phyloP scores from a whole-genome alignment of 2,888 invertebrate species.

The Xestobium rufovillosum region DNA sequence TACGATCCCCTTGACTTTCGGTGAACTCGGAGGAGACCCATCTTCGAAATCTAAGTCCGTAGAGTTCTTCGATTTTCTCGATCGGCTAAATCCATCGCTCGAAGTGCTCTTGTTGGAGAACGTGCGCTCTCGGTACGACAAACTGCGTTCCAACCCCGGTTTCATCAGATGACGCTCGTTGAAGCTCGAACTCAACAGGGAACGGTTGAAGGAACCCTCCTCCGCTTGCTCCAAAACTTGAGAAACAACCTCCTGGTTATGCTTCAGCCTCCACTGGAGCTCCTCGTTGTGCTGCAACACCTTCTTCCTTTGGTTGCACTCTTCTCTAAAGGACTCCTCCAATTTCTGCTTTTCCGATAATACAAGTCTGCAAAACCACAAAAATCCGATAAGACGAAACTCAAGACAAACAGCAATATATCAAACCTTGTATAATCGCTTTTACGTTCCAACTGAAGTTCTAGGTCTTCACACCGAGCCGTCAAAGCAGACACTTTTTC shows the following conservation, averaged over 20 bases:
- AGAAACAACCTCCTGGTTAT: conserved; percentile 65
- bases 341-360: conserved; percentile 64
- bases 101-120: conserved; percentile 24
- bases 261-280: conserved; percentile 76
- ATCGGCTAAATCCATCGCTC: conserved; percentile 27
- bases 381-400: conserved; percentile 9
- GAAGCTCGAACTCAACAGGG: conserved; percentile 35
- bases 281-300: conserved; percentile 81
- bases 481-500: conserved; percentile 69
- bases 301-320: conserved; percentile 69
- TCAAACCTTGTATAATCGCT: conserved; percentile 65
- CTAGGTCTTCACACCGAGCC: conserved; percentile 80
- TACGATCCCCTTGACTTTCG: conserved; percentile 74
- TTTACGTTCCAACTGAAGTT: conserved; percentile 63
- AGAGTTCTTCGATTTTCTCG: conserved; percentile 31
- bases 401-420: conserved; percentile 10
- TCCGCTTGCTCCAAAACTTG: conserved; percentile 39
- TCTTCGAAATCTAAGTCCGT: conserved; percentile 34
- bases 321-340: conserved; percentile 65
- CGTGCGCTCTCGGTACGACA: conserved; percentile 35
- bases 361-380: conserved; percentile 49
- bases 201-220: conserved; percentile 30
- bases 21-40: conserved; percentile 58
- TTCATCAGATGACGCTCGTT: conserved; percentile 32
- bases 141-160: conserved; percentile 30